phyloP scores from a whole-genome alignment of 2,888 invertebrate species.

The Argyresthia albistria region DNA sequence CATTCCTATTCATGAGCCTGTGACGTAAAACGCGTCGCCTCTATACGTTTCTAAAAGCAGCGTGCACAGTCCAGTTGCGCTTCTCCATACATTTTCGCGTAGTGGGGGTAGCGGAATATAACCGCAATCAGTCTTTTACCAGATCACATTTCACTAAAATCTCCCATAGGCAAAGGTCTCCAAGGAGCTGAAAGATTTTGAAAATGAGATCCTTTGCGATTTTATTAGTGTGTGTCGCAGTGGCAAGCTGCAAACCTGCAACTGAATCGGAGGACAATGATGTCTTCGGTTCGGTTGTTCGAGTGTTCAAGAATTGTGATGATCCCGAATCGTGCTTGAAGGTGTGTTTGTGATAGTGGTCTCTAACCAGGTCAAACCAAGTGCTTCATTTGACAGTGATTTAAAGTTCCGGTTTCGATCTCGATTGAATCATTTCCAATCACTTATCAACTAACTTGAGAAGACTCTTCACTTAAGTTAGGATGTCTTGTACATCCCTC shows the following conservation, averaged over 20 bases:
- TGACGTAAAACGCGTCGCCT: not conserved
- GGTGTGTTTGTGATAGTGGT: slow-evolving; percentile 63
- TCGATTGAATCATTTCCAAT: no score
- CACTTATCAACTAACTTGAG: no score
- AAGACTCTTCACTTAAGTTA: no score
- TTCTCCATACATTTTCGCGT: slow-evolving; percentile 16
- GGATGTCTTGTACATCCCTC: no score
- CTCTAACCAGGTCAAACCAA: not conserved
- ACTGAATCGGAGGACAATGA: slow-evolving; percentile 60
- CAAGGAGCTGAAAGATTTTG: slow-evolving; percentile 5
- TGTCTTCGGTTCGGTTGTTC: slow-evolving; percentile 73
- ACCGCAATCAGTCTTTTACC: slow-evolving; percentile 42
- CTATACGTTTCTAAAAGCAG: slow-evolving; percentile 1
- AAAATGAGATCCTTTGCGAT: slow-evolving; percentile 61
- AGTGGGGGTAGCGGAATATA: slow-evolving; percentile 61
- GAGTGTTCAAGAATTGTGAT: slow-evolving; percentile 79
- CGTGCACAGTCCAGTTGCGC: slow-evolving; percentile 20
- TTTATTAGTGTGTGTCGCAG: slow-evolving; percentile 62
- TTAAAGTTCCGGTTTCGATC: no score
- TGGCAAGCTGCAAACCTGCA: slow-evolving; percentile 57
- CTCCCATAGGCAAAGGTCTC: slow-evolving; percentile 22
- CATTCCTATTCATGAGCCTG: no score
- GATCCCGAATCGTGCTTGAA: slow-evolving; percentile 81
- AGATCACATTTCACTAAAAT: slow-evolving; percentile 51
- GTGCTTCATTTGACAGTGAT: no score